phyloP scores from a whole-genome alignment of 2,888 invertebrate species.

The Leptothorax acervorum region DNA sequence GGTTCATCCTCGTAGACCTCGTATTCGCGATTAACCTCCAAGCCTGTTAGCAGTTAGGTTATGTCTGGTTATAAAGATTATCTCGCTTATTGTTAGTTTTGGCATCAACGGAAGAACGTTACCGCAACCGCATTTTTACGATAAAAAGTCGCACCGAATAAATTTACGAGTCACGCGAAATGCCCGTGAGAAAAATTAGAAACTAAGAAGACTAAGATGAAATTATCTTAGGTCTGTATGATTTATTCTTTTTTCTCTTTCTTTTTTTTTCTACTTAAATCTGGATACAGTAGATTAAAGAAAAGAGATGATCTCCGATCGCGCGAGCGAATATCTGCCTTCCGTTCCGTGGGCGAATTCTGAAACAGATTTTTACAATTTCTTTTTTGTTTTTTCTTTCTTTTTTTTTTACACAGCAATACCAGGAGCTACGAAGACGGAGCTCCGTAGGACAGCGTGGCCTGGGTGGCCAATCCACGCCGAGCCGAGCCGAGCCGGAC shows the following conservation, averaged over 20 bases:
- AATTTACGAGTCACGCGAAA: neutral
- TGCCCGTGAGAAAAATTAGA: neutral
- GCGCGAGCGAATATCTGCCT: slow-evolving; percentile 11
- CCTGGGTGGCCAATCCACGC: no score
- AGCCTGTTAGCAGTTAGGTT: neutral
- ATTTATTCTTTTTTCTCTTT: slow-evolving; percentile 35
- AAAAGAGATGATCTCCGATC: slow-evolving; percentile 11
- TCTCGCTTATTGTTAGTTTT: neutral
- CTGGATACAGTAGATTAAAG: slow-evolving; percentile 22
- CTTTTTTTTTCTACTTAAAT: neutral
- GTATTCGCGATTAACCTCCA: neutral
- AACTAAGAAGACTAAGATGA: slow-evolving; percentile 8
- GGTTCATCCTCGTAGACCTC: neutral
- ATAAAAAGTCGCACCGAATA: neutral
- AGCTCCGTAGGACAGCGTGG: no score
- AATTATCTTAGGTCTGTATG: slow-evolving; percentile 4
- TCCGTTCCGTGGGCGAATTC: slow-evolving; percentile 29
- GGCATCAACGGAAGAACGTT: neutral
- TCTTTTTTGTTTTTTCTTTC: neutral
- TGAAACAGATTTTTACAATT: slow-evolving; percentile 41
- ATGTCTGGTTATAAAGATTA: neutral
- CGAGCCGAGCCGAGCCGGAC: no score
- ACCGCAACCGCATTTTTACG: no score
- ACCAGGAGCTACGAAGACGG: no score
- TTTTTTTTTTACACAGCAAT: neutral